Base-by-base conservation (phyloP, 1,140 invertebrate genomes). In the Rhynchophorus ferrugineus region DNA sequence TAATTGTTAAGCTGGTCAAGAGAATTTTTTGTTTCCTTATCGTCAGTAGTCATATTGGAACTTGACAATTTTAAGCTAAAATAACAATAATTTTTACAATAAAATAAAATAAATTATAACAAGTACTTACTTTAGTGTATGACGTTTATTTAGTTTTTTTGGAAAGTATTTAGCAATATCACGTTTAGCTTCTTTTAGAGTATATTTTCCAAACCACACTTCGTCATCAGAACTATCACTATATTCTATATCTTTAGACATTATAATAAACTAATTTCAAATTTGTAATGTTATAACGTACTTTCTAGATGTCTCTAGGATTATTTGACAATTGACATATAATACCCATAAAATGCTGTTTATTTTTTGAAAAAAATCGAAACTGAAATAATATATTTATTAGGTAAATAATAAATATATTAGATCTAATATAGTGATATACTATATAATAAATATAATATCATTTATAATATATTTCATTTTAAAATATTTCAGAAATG, bases 151-250 rank as follows among this genome's bases (percentile, higher is more conserved):
- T 18, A 20, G 6, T 18, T 18, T 17, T 14, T 41, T 17, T 1
- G 14, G 14, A 41, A 41, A 8, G 9, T 41, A 41, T 17, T 41
- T 41, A 5, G 6, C 5, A 6, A 14, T 18, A 41, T 41, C 38
- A 18, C 17, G 14, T 20, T 41, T 41, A 18, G 38, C 38, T 20
- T 41, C 38, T 41, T 41, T 17, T 1, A 41, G 18, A 41, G 38
- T 41, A 9, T 41, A 41, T 9, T 17, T 8, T 3, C 38, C 38
- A 41, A 41, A 41, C 3, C 38, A 41, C 18, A 41, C 38, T n/a
- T 41, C 38, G n/a, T 41, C 38, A 41, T 41, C 38, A 8, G 38
- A 41, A 3, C 14, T 17, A 18, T 41, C 38, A 7, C 2, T n/a
- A 19, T 41, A 41, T 2, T 41, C 16, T 6, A 17, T 20, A 1